Evolutionary conservation across 1,140 invertebrate species (phyloP), one percentile per base, ranked within the genome.

Genomic region (Cepaea nemoralis): DNA sequence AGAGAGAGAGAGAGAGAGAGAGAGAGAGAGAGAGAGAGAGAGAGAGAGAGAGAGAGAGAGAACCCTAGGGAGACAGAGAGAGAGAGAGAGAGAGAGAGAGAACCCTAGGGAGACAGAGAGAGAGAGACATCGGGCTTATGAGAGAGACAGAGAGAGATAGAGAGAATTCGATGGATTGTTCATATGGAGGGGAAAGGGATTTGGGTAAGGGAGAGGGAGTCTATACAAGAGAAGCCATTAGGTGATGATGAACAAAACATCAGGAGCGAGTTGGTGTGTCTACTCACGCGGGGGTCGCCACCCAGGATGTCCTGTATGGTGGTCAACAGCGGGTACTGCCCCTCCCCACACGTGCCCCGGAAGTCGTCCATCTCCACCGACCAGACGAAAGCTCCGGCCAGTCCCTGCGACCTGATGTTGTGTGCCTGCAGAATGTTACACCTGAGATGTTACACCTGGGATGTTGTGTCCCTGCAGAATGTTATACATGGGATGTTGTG

Each of bases 31-130:
- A 5, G 6, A 55, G 5, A 55, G 6, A 55, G 50, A 55, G 22
- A 55, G 5, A 55, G 45, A 77, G 45, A 55, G 55, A 66, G 93
- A 97, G 98, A 92, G 99, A 97, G 82, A 98, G 91, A 91, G 97
- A 95, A 87, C 95, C 96, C 75, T 19, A 80, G 2, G 39, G 31
- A 66, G 76, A 39, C n/a, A 66, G 39, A 12, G 55, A 66, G 50
- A 66, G 39, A 22, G 37, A 42, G 35, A 69, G 59, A 39, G 37
- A 40, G 12, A 69, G 37, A 69, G 37, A 42, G 37, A 79, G 63
- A 40, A 31, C 24, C 37, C 67, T 0, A 79, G 77, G 69, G 77
- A 69, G 63, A 40, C 59, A 79, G 77, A 69, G 77, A 79, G 77
- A 79, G 77, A 79, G 55, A 59, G 55, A n/a, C 19, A 48, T 8